A percentile compares a stretch with the other conserved stretches of the same genome.
Evolutionary conservation across 2,888 invertebrate genomes (phyloP).

Genomic region (Dicycla oo): DNA sequence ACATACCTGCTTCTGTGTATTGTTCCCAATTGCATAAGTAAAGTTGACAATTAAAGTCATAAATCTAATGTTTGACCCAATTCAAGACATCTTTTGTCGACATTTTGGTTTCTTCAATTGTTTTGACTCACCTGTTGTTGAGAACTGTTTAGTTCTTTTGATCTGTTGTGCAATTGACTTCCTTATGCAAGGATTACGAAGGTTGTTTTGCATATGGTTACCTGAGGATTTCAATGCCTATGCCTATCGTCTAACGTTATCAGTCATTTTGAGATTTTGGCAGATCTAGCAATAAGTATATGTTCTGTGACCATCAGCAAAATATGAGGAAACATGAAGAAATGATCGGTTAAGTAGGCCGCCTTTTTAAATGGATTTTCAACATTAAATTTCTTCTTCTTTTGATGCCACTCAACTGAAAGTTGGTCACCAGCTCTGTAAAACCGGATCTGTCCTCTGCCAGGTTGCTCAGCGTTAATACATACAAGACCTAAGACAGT

Average conservation of each 20-base stretch:
- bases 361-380: too few species aligned
- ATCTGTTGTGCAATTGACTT: slow-evolving; percentile 38
- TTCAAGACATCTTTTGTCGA: slow-evolving; percentile 72
- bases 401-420: too few species aligned
- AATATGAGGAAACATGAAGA: too few species aligned
- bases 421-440: background rate
- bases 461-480: background rate
- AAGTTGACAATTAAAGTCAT: slow-evolving; percentile 78
- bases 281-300: background rate
- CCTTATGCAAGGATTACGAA: slow-evolving; percentile 12
- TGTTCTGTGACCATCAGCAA: too few species aligned
- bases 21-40: slow-evolving; percentile 75
- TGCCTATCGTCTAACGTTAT: background rate
- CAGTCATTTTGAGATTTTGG: background rate
- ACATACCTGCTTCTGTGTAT: slow-evolving; percentile 75
- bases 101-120: slow-evolving; percentile 61
- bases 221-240: background rate
- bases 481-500: background rate
- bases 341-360: too few species aligned
- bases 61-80: slow-evolving; percentile 81
- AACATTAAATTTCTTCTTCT: too few species aligned
- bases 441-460: background rate
- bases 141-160: background rate
- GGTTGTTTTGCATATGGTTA: background rate
- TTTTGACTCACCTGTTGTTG: slow-evolving; percentile 78